These are phyloP conservation scores for Drosophila nasuta DNA, from an alignment of 1,140 invertebrate genomes.

Conservation along the genomic window DNA sequence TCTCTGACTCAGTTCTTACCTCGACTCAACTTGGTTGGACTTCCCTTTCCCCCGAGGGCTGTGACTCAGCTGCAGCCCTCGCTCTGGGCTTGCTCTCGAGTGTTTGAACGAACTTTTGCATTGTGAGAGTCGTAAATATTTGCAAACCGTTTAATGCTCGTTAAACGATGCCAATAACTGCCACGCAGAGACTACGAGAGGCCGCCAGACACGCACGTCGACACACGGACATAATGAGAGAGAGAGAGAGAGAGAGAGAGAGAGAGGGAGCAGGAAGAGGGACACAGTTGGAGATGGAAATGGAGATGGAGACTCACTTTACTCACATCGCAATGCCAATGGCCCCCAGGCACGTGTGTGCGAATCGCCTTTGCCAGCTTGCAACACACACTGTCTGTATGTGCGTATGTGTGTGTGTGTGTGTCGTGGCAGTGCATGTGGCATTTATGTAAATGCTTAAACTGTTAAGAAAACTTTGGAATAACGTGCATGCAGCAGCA, in stretches of 20 bases:
- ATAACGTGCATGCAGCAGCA: constrained; percentile 2
- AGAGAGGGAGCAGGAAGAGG: not conserved
- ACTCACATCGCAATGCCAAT: constrained; percentile 5
- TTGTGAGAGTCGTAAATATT: constrained; percentile 66
- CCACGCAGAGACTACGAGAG: constrained; percentile 25
- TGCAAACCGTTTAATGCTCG: constrained; percentile 64
- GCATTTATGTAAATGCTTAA: constrained; percentile 26
- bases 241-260: not conserved
- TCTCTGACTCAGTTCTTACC: not conserved
- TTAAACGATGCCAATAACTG: constrained; percentile 66
- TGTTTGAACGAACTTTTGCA: constrained; percentile 50
- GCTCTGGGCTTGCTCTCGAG: not conserved
- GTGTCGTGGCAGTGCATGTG: constrained; percentile 20
- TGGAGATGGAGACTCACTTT: not conserved
- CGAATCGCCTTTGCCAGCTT: not conserved
- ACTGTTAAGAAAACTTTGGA: constrained; percentile 25
- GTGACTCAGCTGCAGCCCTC: not conserved
- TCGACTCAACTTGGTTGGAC: too few relatives aligned
- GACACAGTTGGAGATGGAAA: not conserved
- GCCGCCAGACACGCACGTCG: constrained; percentile 22
- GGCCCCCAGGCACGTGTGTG: constrained; percentile 18
- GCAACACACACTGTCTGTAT: not conserved
- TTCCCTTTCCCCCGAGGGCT: not conserved
- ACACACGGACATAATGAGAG: not conserved
- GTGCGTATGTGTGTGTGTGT: not conserved